phyloP scores from a whole-genome alignment of 2,888 invertebrate genomes.

The Heteropelma amictum region DNA sequence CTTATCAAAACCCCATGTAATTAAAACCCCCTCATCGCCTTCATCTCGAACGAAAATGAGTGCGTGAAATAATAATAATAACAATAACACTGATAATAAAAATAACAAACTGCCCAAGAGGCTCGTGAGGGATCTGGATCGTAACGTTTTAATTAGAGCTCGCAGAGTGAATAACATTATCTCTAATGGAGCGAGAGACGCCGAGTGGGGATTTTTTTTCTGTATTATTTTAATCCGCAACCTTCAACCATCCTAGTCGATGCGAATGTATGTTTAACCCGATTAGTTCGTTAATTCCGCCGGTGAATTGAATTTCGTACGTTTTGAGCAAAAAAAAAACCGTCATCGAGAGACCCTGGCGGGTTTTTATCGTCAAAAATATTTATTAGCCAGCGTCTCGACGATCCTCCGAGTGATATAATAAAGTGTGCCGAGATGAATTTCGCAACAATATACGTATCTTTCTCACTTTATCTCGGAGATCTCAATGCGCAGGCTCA shows the following conservation, averaged over 20 bases:
- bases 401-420: conserved; percentile 13
- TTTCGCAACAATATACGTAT: conserved; percentile 2
- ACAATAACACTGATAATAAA: background rate
- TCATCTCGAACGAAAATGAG: conserved; percentile 6
- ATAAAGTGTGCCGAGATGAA: conserved; percentile 2
- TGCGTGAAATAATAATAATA: background rate
- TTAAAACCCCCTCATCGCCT: conserved; percentile 23
- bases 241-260: background rate
- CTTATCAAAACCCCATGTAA: too few species aligned
- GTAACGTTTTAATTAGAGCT: conserved; percentile 74
- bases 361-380: conserved; percentile 38
- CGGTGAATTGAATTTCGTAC: conserved; percentile 24
- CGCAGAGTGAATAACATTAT: conserved; percentile 67
- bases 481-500: conserved; percentile 43
- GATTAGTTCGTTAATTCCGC: background rate
- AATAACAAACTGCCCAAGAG: background rate
- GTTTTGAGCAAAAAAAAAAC: background rate
- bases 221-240: too few species aligned
- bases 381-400: conserved; percentile 31
- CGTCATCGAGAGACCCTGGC: background rate
- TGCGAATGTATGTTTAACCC: background rate
- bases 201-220: too few species aligned
- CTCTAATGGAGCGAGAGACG: conserved; percentile 73
- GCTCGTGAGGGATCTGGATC: conserved; percentile 62
- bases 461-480: background rate